Conservation (phyloP, 2,797 vertebrate species). For the Sus cebifrons region DNA sequence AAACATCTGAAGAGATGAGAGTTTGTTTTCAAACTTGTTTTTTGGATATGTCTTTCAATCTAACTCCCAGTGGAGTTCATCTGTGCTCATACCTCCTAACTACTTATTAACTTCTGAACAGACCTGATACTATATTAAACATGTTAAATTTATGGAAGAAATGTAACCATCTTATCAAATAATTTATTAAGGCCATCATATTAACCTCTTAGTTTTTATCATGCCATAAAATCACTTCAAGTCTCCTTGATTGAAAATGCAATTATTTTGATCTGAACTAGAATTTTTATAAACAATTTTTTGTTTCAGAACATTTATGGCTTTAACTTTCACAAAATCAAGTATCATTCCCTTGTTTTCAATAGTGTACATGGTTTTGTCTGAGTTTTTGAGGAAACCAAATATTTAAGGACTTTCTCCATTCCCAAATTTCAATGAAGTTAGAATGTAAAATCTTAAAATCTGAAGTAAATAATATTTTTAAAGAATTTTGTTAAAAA, state of each 20-base stretch:
- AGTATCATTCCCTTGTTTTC: background rate
- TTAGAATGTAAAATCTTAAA: constrained; percentile 23
- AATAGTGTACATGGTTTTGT: background rate
- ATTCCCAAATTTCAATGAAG: constrained; percentile 53
- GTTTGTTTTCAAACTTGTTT: background rate
- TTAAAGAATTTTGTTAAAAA: background rate
- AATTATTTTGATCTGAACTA: background rate
- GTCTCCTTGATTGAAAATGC: background rate
- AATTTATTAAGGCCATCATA: background rate
- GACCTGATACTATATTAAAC: background rate
- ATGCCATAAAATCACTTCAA: constrained; percentile 14
- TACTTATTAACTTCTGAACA: background rate
- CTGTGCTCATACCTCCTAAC: background rate
- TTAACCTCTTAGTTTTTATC: background rate
- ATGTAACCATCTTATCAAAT: background rate
- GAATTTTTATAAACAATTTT: constrained; percentile 6
- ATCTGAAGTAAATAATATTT: constrained; percentile 22
- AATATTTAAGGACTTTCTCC: constrained; percentile 2
- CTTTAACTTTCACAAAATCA: constrained; percentile 25
- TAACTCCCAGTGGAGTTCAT: background rate
- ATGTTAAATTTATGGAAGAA: background rate
- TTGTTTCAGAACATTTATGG: constrained; percentile 48
- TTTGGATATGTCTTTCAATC: background rate
- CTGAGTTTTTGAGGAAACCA: background rate
- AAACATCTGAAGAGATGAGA: background rate